Base-by-base conservation (phyloP, 92 coral and sea anemone species). In the Porites divaricata region DNA sequence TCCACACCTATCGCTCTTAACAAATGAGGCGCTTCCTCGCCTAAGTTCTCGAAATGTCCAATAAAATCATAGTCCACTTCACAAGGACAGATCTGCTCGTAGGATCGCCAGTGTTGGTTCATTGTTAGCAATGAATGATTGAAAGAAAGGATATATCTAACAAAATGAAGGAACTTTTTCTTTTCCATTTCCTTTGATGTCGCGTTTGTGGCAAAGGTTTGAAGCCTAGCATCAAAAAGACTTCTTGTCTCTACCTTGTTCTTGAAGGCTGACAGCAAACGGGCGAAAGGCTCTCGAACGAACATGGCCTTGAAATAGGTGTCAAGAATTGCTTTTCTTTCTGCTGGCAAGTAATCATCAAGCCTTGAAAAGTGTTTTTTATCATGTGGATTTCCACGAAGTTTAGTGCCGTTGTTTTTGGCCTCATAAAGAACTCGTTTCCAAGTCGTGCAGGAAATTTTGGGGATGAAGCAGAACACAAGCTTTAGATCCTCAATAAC, bases 31-130 rank as follows among this genome's bases (percentile, higher is more conserved):
- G 92, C 76, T 50, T 88, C 92, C 74, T 72, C 70, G 3, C 67
- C 83, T 20, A 88, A 45, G 63, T 88, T 72, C 59, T 83, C 85
- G 35, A 88, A 83, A 62, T 78, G 78, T 24, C 92, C 92, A 8
- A 88, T 61, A 21, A 65, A 65, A 65, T 65, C 70, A 14, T 65
- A 65, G 70, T 65, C 14, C 25, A 65, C 70, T 65, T 65, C 70
- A 65, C 70, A 65, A 21, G 70, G 70, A n/a, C 70, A 65, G 23
- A 65, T 65, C 70, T 65, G 70, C 12, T 65, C 70, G 70, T 65
- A 65, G 23, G 70, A 65, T 2, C 70, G 70, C 70, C 70, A 65
- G 70, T 65, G 70, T 65, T 65, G 70, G 25, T 65, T 23, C 10
- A 7, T 23, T 16, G 49, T 8, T 68, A 35, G 24, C 1, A n/a